A percentile compares a stretch with the other conserved stretches of the same genome.
These are phyloP conservation scores for Trichogramma dendrolimi DNA, from an alignment of 2,888 invertebrate genomes.

Conservation along the genomic window DNA sequence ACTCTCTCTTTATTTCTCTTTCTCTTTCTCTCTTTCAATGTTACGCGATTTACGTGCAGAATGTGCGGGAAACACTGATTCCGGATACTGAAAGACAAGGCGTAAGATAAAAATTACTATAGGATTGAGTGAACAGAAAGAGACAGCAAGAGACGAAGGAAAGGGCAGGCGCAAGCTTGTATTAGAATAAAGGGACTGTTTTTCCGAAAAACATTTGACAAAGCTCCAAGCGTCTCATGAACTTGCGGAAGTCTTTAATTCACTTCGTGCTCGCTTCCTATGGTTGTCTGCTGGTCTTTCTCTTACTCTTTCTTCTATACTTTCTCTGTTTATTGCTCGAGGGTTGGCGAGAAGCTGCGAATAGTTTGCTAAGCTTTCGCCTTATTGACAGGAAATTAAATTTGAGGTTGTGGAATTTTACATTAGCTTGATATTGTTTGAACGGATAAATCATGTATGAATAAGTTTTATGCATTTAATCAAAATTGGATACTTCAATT, in stretches of 20 bases:
- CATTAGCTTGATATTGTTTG: neutral
- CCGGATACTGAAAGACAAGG: slow-evolving; percentile 23
- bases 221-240: slow-evolving; percentile 17
- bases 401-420: slow-evolving; percentile 1
- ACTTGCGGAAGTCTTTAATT: slow-evolving; percentile 27
- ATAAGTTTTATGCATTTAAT: too few relatives aligned
- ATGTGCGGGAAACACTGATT: slow-evolving; percentile 27
- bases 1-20: slow-evolving; percentile 22
- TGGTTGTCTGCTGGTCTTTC: neutral
- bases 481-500: too few relatives aligned
- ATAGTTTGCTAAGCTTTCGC: slow-evolving; percentile 15
- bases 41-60: slow-evolving; percentile 20
- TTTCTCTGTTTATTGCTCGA: slow-evolving; percentile 13
- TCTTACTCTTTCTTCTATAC: neutral
- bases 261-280: slow-evolving; percentile 10
- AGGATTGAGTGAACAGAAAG: too few relatives aligned
- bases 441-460: neutral
- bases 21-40: slow-evolving; percentile 17
- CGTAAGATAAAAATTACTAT: slow-evolving; percentile 1
- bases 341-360: slow-evolving; percentile 3
- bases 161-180: neutral
- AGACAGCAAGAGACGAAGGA: neutral
- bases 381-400: slow-evolving; percentile 26
- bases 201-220: slow-evolving; percentile 25
- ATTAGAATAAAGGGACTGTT: slow-evolving; percentile 26